Conservation (phyloP, 2,888 invertebrate genomes). For the Geophilus truncorum region DNA sequence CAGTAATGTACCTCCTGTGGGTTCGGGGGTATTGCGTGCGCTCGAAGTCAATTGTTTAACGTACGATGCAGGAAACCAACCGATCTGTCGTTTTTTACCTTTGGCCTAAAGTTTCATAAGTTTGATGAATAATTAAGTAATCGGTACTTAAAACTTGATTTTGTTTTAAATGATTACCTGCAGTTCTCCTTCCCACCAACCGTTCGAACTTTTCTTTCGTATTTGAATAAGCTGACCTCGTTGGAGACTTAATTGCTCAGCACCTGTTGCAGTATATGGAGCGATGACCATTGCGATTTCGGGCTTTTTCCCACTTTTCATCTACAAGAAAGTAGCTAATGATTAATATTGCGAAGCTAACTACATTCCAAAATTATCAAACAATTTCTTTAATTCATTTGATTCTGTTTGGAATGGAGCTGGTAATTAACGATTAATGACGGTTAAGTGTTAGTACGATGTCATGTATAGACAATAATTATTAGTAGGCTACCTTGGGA, state of each 20-base stretch:
- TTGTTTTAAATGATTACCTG: slow-evolving; percentile 59
- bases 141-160: neutral
- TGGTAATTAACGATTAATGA: no score
- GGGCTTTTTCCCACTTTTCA: slow-evolving; percentile 63
- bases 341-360: neutral
- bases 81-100: slow-evolving; percentile 84
- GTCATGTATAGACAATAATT: neutral
- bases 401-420: no score
- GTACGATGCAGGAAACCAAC: slow-evolving; percentile 99
- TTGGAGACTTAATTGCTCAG: slow-evolving; percentile 83
- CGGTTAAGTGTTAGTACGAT: neutral
- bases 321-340: slow-evolving; percentile 30
- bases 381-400: no score
- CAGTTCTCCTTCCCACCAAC: slow-evolving; percentile 99
- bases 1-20: slow-evolving; percentile 15
- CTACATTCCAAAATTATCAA: no score
- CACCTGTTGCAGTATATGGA: slow-evolving; percentile 79
- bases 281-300: slow-evolving; percentile 95
- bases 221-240: slow-evolving; percentile 92
- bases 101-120: slow-evolving; percentile 50
- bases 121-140: neutral
- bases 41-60: slow-evolving; percentile 61
- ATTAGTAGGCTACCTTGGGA: slow-evolving; percentile 34
- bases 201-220: slow-evolving; percentile 92
- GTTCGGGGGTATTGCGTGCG: slow-evolving; percentile 47